phyloP scores from a whole-genome alignment of 2,113 vertebrate genomes.

The Microcebus murinus region DNA sequence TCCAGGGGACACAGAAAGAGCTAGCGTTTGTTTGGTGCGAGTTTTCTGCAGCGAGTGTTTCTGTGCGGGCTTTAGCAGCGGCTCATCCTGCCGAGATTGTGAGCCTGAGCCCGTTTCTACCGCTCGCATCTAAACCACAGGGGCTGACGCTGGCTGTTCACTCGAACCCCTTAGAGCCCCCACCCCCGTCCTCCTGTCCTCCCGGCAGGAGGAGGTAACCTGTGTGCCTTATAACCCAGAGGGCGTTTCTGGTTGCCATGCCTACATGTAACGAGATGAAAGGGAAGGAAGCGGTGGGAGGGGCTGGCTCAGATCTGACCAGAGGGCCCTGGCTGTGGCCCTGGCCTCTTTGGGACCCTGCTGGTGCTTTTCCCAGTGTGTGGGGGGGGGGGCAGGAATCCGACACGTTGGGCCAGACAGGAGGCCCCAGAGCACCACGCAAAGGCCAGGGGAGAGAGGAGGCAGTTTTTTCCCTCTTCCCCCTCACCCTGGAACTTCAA shows the following conservation, averaged over 20 bases:
- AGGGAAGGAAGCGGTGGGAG: accelerated
- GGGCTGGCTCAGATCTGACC: neutral
- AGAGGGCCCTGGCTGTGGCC: no score
- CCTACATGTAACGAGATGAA: accelerated
- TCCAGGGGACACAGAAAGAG: accelerated
- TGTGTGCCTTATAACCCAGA: accelerated
- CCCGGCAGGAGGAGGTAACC: no score
- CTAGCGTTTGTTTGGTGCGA: accelerated
- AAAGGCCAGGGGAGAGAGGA: neutral
- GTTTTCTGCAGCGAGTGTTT: no score
- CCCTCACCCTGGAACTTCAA: neutral
- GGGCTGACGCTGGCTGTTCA: accelerated
- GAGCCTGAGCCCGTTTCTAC: accelerated
- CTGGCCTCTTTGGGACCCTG: accelerated
- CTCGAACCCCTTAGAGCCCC: neutral
- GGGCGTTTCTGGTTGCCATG: accelerated
- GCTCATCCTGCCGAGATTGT: accelerated
- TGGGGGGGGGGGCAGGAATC: accelerated
- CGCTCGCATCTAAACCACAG: accelerated
- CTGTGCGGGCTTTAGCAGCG: accelerated
- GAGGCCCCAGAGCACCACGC: no score
- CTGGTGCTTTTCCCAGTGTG: neutral
- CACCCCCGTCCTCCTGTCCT: accelerated
- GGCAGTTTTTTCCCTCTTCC: neutral
- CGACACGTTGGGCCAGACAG: accelerated